phyloP scores from a whole-genome alignment of 2,888 invertebrate genomes.

The Choreutis nemorana region DNA sequence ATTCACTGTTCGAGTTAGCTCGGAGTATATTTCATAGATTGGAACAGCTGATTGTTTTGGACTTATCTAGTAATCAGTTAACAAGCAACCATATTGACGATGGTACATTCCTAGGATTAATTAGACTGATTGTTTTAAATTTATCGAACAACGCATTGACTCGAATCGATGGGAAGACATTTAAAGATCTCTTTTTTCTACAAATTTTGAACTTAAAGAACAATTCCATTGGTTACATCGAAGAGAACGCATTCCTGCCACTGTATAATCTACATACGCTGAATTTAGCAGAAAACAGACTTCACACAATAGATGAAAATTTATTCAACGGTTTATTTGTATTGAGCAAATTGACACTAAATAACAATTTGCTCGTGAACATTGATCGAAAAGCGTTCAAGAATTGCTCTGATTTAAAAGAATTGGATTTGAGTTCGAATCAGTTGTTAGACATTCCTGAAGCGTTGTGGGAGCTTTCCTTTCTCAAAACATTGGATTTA shows the following conservation, averaged over 20 bases:
- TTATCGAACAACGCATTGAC: slow-evolving; percentile 87
- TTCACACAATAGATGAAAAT: slow-evolving; percentile 82
- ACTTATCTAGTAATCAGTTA: slow-evolving; percentile 85
- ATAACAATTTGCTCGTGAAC: slow-evolving; percentile 83
- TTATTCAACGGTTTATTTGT: slow-evolving; percentile 86
- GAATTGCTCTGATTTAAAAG: slow-evolving; percentile 88
- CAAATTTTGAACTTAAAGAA: slow-evolving; percentile 87
- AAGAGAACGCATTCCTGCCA: slow-evolving; percentile 87
- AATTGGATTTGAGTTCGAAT: slow-evolving; percentile 88
- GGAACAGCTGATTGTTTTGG: slow-evolving; percentile 84
- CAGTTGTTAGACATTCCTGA: slow-evolving; percentile 82
- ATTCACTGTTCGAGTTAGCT: slow-evolving; percentile 83
- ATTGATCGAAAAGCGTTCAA: slow-evolving; percentile 84
- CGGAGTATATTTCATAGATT: slow-evolving; percentile 84
- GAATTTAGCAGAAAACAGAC: slow-evolving; percentile 86
- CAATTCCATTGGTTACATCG: slow-evolving; percentile 88
- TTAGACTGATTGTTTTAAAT: slow-evolving; percentile 84
- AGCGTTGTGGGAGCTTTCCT: slow-evolving; percentile 80
- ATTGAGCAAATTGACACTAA: slow-evolving; percentile 82
- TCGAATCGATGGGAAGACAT: slow-evolving; percentile 82
- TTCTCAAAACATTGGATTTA: slow-evolving; percentile 87
- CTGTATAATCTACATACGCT: slow-evolving; percentile 89
- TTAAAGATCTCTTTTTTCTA: slow-evolving; percentile 85
- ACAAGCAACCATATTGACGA: slow-evolving; percentile 86
- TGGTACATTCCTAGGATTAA: slow-evolving; percentile 84